These are phyloP conservation scores for Crypturellus tataupa DNA, from an alignment of 2,797 vertebrate genomes.

Conservation along the genomic window DNA sequence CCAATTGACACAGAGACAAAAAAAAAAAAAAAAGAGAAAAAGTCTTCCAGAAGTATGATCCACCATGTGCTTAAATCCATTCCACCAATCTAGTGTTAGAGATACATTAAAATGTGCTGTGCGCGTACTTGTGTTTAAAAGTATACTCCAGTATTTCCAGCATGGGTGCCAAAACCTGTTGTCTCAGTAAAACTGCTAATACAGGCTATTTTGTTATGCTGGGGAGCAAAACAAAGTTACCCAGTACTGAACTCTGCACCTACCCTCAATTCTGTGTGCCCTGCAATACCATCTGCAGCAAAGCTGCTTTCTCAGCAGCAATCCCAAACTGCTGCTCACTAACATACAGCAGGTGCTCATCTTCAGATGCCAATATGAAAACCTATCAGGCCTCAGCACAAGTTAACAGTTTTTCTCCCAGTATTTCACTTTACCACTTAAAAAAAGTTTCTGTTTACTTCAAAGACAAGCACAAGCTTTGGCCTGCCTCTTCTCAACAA, in stretches of 20 bases:
- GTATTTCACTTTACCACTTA: not conserved
- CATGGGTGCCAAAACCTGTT: not conserved
- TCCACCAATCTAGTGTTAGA: not conserved
- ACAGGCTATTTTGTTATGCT: not conserved
- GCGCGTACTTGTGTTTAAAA: not conserved
- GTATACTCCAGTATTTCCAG: not conserved
- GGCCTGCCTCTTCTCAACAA: not conserved
- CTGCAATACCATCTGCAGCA: not conserved
- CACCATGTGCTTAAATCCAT: not conserved
- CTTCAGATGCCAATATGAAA: not conserved
- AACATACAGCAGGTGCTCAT: not conserved
- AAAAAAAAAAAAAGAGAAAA: not conserved
- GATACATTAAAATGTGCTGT: not conserved
- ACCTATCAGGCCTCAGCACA: not conserved
- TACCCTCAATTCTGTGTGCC: not conserved
- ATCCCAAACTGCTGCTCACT: not conserved
- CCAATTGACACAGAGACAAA: not conserved
- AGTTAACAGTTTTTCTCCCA: not conserved
- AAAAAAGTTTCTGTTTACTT: not conserved
- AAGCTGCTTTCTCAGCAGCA: not conserved
- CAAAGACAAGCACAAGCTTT: not conserved
- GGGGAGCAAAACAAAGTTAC: not conserved
- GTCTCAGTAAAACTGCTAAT: not conserved
- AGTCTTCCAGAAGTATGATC: not conserved
- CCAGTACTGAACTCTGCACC: not conserved